Evolutionary conservation across 1,140 invertebrate genomes (phyloP), one percentile per base, ranked within the genome.

Genomic region (Notospermus geniculatus): DNA sequence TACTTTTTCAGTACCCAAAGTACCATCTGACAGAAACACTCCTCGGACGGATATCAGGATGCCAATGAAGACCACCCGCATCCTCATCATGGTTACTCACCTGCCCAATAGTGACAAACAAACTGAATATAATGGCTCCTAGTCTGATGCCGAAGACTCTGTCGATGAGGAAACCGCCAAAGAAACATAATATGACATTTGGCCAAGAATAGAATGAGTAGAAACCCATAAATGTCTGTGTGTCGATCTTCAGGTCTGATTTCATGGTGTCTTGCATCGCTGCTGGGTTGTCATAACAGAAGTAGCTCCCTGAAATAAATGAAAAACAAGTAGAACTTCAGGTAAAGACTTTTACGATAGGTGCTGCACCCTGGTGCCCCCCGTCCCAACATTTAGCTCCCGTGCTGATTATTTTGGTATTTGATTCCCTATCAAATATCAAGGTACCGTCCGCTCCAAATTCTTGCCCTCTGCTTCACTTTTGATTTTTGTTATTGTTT

Each of bases 171-270:
- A 95, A 97, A 63, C 95, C 95, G 19, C 95, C 95, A 75, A 98
- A 85, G 77, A 98, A 95, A 82, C 93, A 97, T 27, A 98, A 82
- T 39, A 98, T 84, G 0, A 97, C 91, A 86, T 98, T 98, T 52
- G 96, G 96, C 94, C 94, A 98, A 0, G 95, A 96, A 78, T 99
- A 99, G 79, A 93, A 90, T 0, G 94, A 91, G 83, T 98, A 98
- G 23, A 98, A 84, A 45, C 88, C 81, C 66, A 91, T 88, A 84
- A 93, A 98, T 75, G 91, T 81, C 1, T 87, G 87, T 27, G 90
- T 91, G n/a, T 86, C 86, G 53, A 98, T 84, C 41, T 87, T 78
- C 73, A 97, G 84, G 74, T 97, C 94, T 65, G 83, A 75, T 71
- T 89, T 90, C 74, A 98, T 94, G 68, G 90, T 87, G 71, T 93